phyloP scores from a whole-genome alignment of 2,797 vertebrate species.

The Lithobates sylvaticus region DNA sequence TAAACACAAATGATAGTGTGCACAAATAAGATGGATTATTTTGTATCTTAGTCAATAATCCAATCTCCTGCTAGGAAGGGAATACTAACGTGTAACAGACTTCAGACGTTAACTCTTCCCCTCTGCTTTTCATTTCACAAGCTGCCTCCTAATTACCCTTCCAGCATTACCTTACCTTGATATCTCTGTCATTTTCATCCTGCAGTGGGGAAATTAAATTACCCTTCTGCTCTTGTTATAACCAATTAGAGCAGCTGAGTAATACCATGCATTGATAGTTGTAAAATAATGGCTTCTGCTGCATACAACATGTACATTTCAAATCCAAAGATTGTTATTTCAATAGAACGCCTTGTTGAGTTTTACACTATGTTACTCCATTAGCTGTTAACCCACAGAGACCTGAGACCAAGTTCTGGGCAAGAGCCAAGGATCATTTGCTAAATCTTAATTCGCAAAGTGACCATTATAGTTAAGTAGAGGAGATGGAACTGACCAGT shows the following conservation, averaged over 20 bases:
- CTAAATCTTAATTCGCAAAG: slow-evolving; percentile 43
- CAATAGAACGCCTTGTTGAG: slow-evolving; percentile 45
- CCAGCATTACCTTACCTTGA: slow-evolving; percentile 52
- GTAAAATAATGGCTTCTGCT: slow-evolving; percentile 56
- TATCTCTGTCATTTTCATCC: slow-evolving; percentile 58
- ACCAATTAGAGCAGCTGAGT: slow-evolving; percentile 59
- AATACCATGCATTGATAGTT: slow-evolving; percentile 58
- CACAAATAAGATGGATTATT: background rate
- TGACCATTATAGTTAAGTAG: slow-evolving; percentile 39
- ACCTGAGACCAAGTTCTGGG: slow-evolving; percentile 30
- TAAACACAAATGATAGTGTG: background rate
- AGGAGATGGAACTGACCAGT: slow-evolving; percentile 6
- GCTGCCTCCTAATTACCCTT: slow-evolving; percentile 58
- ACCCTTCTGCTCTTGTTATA: slow-evolving; percentile 59
- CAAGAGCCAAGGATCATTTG: slow-evolving; percentile 41
- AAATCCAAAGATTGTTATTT: slow-evolving; percentile 59
- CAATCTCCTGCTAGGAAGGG: slow-evolving; percentile 18
- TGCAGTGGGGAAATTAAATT: slow-evolving; percentile 57
- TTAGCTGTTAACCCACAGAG: slow-evolving; percentile 56
- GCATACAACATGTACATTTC: slow-evolving; percentile 57
- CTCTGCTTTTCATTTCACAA: slow-evolving; percentile 39
- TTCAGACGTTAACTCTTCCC: slow-evolving; percentile 43
- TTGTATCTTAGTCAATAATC: slow-evolving; percentile 4
- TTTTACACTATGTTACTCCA: slow-evolving; percentile 45
- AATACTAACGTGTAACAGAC: slow-evolving; percentile 24